These are phyloP conservation scores for Stictonetta naevosa DNA, from an alignment of 2,113 vertebrate genomes.

Conservation along the genomic window DNA sequence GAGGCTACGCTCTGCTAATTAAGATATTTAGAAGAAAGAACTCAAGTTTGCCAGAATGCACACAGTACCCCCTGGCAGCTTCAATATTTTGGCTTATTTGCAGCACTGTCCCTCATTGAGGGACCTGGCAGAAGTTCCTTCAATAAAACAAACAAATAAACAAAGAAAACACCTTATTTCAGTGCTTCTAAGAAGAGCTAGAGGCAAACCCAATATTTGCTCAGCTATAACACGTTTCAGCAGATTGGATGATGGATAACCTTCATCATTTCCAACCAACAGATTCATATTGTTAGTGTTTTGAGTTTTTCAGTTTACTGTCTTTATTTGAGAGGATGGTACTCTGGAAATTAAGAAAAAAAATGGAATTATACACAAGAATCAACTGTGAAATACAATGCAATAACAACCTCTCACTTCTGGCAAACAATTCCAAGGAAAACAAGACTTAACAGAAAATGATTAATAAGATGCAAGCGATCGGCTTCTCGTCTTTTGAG, in stretches of 20 bases:
- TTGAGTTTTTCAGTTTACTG: slow-evolving; percentile 12
- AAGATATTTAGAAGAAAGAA: slow-evolving; percentile 57
- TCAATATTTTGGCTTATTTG: neutral
- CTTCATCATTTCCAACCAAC: slow-evolving; percentile 33
- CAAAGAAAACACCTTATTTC: neutral
- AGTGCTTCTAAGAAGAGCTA: slow-evolving; percentile 23
- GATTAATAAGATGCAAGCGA: slow-evolving; percentile 41
- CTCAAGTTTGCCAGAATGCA: slow-evolving; percentile 32
- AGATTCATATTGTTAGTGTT: neutral
- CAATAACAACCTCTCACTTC: neutral
- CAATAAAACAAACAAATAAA: neutral
- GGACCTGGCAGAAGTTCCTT: slow-evolving; percentile 30
- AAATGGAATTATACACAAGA: slow-evolving; percentile 11
- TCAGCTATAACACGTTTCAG: neutral
- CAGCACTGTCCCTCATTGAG: neutral
- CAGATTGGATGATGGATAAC: slow-evolving; percentile 19
- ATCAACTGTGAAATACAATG: slow-evolving; percentile 26
- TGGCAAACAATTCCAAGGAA: slow-evolving; percentile 6
- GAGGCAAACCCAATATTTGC: slow-evolving; percentile 49
- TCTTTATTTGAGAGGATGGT: neutral
- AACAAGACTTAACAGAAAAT: slow-evolving; percentile 30
- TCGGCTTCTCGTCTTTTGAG: slow-evolving; percentile 26
- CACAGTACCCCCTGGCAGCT: slow-evolving; percentile 43
- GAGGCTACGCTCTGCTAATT: slow-evolving; percentile 32
- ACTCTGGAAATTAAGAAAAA: slow-evolving; percentile 1